Evolutionary conservation across 2,113 vertebrate species (phyloP).

Genomic region (Callaeas wilsoni): DNA sequence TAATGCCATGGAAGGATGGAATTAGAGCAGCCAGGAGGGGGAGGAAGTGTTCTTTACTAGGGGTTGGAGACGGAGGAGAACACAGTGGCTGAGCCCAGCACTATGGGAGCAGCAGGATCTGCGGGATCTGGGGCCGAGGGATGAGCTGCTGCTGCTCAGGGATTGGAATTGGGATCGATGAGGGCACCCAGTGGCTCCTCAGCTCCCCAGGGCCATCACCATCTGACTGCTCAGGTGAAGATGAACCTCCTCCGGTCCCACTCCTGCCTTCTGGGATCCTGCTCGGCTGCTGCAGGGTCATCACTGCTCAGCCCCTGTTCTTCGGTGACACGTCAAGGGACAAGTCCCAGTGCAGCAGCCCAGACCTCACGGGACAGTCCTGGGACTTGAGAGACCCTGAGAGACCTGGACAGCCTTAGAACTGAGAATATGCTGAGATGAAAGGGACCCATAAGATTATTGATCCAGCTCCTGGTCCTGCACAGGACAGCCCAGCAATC

Average conservation of each 20-base stretch:
- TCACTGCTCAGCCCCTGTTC: background rate
- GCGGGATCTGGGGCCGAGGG: background rate
- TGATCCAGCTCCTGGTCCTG: background rate
- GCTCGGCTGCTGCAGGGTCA: background rate
- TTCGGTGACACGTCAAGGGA: fast-evolving
- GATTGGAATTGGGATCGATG: fast-evolving
- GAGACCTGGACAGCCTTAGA: fast-evolving
- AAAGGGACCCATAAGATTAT: background rate
- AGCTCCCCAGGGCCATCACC: fast-evolving
- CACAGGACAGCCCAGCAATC: background rate
- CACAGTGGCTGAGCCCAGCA: background rate
- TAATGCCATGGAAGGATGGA: background rate
- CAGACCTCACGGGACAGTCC: fast-evolving
- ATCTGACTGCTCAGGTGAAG: fast-evolving
- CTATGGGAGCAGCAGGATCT: background rate
- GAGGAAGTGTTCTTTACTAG: slow-evolving; percentile 34
- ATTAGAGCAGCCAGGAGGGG: slow-evolving; percentile 54
- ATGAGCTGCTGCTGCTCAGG: background rate
- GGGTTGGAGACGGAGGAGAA: background rate
- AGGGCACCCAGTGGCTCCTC: fast-evolving
- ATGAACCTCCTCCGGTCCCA: fast-evolving
- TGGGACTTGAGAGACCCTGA: background rate
- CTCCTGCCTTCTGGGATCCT: background rate
- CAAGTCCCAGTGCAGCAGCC: background rate
- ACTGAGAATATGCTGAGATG: background rate